Evolutionary conservation across 1,140 invertebrate species (phyloP).

Genomic region (Asobara japonica): DNA sequence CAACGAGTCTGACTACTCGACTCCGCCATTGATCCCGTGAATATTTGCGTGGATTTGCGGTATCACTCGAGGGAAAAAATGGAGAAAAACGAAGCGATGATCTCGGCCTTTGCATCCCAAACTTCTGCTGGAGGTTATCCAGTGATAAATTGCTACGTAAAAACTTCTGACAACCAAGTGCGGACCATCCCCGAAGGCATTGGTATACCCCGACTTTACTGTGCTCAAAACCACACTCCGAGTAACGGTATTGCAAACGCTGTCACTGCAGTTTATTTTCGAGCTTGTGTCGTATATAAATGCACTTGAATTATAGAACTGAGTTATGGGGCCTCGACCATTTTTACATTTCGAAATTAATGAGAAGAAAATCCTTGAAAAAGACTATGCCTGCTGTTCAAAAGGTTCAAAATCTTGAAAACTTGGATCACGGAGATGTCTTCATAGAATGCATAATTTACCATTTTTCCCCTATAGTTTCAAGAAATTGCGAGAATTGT

Average conservation of each 20-base stretch:
- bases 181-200: background rate
- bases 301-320: constrained; percentile 23
- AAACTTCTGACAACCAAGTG: constrained; percentile 28
- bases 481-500: too few relatives aligned
- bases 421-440: too few relatives aligned
- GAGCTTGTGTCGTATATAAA: constrained; percentile 23
- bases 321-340: constrained; percentile 2
- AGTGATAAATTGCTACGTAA: constrained; percentile 32
- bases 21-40: background rate
- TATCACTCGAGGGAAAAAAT: constrained; percentile 1
- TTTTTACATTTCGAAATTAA: too few relatives aligned
- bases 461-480: too few relatives aligned
- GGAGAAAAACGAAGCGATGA: constrained; percentile 9
- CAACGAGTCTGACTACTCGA: background rate
- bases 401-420: too few relatives aligned
- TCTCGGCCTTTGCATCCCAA: constrained; percentile 16
- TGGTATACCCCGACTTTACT: constrained; percentile 1
- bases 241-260: constrained; percentile 7
- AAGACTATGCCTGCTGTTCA: too few relatives aligned
- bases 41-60: background rate
- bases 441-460: too few relatives aligned
- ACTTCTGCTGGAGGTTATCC: constrained; percentile 11
- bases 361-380: background rate
- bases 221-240: constrained; percentile 23
- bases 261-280: constrained; percentile 22